Percentiles rank a stretch among this genome's conserved stretches.
These are phyloP conservation scores for Philonicus albiceps DNA, from an alignment of 2,888 invertebrate species.

Conservation along the genomic window DNA sequence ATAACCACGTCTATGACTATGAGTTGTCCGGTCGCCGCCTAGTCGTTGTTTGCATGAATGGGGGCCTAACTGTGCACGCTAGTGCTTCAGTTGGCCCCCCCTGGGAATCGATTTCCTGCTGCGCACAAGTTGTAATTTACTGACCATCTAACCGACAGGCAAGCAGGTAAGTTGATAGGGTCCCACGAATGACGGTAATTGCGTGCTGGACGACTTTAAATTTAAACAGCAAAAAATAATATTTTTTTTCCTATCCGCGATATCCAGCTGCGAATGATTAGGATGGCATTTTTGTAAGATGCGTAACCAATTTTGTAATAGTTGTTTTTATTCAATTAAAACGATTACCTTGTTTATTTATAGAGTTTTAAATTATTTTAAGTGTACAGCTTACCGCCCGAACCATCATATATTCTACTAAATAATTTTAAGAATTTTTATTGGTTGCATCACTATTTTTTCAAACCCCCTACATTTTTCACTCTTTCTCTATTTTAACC, in stretches of 20 bases:
- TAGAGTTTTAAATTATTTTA: background rate
- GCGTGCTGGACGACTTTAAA: background rate
- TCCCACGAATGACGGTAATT: background rate
- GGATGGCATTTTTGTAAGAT: background rate
- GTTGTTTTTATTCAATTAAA: background rate
- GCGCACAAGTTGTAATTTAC: background rate
- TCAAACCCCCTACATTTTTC: too few species aligned
- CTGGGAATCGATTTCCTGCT: background rate
- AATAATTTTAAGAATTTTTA: too few species aligned
- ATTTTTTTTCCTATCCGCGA: background rate
- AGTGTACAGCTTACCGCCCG: background rate
- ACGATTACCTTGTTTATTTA: background rate
- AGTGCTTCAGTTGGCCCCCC: background rate
- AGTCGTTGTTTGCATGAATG: background rate
- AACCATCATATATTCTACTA: background rate
- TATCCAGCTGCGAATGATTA: background rate
- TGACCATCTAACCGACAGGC: background rate
- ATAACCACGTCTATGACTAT: background rate
- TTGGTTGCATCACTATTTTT: too few species aligned
- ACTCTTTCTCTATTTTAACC: too few species aligned
- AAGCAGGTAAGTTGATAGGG: background rate
- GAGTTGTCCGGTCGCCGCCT: background rate
- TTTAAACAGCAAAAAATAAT: background rate
- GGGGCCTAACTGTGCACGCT: background rate
- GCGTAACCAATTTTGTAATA: background rate